Evolutionary conservation across 1,140 invertebrate species (phyloP).

Genomic region (Meloidogyne chitwoodi): DNA sequence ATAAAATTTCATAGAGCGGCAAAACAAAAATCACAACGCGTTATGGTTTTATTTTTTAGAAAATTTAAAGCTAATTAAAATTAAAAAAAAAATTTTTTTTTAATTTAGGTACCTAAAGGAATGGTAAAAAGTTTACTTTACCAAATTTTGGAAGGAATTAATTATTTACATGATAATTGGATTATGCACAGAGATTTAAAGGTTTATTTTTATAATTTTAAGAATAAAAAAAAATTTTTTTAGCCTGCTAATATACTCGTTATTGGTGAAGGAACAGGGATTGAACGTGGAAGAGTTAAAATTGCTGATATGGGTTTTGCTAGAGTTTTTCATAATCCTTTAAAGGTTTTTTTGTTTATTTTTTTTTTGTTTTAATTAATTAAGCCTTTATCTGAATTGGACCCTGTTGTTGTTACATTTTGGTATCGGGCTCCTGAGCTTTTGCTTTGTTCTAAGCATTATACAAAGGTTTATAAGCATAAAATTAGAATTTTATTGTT

Average conservation of each 20-base stretch:
- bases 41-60: constrained; percentile 16
- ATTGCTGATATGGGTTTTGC: constrained; percentile 98
- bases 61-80: background rate
- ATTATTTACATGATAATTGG: constrained; percentile 99
- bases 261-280: constrained; percentile 83
- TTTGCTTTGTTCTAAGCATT: constrained; percentile 89
- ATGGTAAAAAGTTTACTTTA: constrained; percentile 97
- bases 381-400: constrained; percentile 83
- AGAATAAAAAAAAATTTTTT: background rate
- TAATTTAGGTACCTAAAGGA: constrained; percentile 73
- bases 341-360: constrained; percentile 68
- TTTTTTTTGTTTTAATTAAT: background rate
- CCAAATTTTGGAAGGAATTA: constrained; percentile 97
- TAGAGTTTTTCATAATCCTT: constrained; percentile 92
- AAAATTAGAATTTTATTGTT: background rate
- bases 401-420: constrained; percentile 99
- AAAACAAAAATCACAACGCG: constrained; percentile 91
- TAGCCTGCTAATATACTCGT: constrained; percentile 91
- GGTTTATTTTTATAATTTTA: constrained; percentile 47
- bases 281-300: constrained; percentile 72
- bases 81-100: background rate
- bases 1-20: constrained; percentile 98
- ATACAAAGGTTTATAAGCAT: constrained; percentile 68
- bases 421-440: constrained; percentile 98
- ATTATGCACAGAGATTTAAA: constrained; percentile 96